These are phyloP conservation scores for Mya arenaria DNA, from an alignment of 1,140 invertebrate species.

Conservation along the genomic window DNA sequence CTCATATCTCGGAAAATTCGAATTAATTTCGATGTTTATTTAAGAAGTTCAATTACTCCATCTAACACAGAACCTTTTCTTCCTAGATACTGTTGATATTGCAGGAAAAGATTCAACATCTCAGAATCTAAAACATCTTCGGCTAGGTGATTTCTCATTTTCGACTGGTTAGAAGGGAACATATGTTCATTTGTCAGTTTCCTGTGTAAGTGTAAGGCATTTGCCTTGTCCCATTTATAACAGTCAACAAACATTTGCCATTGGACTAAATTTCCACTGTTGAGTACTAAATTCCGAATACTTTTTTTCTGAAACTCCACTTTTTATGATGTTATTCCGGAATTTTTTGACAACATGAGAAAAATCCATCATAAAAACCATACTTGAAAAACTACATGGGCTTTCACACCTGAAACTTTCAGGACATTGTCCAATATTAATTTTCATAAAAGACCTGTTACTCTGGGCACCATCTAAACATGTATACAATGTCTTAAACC, in stretches of 20 bases:
- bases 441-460: conserved; percentile 46
- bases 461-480: conserved; percentile 54
- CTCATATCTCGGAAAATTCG: conserved; percentile 37
- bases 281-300: too few species aligned
- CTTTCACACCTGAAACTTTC: neutral
- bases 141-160: conserved; percentile 54
- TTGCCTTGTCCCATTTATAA: neutral
- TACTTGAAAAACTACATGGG: conserved; percentile 32
- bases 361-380: conserved; percentile 34
- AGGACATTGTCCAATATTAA: neutral
- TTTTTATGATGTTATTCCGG: too few species aligned
- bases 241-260: too few species aligned
- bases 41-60: conserved; percentile 33
- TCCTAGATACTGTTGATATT: conserved; percentile 21
- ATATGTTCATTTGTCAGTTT: neutral
- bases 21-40: conserved; percentile 34
- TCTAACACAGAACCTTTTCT: conserved; percentile 30
- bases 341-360: too few species aligned
- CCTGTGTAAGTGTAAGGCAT: neutral
- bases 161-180: too few species aligned
- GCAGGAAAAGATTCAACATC: conserved; percentile 32
- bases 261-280: too few species aligned
- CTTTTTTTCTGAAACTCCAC: too few species aligned
- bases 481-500: conserved; percentile 36
- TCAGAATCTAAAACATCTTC: conserved; percentile 47